Evolutionary conservation across 2,888 invertebrate genomes (phyloP), one percentile per base, ranked within the genome.

Genomic region (Malthinus seriepunctatus): DNA sequence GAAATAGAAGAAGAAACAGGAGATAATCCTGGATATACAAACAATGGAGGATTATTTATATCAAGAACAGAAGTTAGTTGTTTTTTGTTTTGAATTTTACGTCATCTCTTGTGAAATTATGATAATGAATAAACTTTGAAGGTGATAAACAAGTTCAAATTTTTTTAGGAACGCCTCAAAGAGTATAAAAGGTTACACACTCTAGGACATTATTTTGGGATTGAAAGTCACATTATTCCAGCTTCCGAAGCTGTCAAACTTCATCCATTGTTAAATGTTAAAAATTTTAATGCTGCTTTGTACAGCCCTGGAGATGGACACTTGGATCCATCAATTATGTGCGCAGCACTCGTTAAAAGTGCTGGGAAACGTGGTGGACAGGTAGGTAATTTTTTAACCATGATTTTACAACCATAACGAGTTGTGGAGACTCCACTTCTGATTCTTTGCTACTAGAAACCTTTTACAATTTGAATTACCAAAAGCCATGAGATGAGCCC

Each of bases 11-110:
- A 84, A 48, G 94, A 95, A 77, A 90, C 89, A 0, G 95, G 89
- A 0, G 80, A 90, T 8, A 84, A 90, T 77, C 88, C 94, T 0
- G 95, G 95, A 0, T 95, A 92, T 89, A 89, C 87, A 67, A 88
- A 92, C 75, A 94, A 95, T 78, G 95, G 95, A 2, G 95, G 94
- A 37, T 82, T 96, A 69, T 95, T 93, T 76, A 90, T 95, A 66
- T 93, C 95, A 4, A 85, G 86, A 70, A 86, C 84, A 48, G 81
- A 86, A 65, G 86, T 85, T 73, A 72, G 23, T 23, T 23, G 23
- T 23, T 23, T 23, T 23, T 23, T 5, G 2, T 23, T 2, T 23
- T 5, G 23, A n/a, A n/a, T 9, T 42, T 42, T 42, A n/a, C 15
- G 23, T 35, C 35, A 35, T 42, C 39, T 42, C 15, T 42, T 42